phyloP scores from a whole-genome alignment of 2,797 vertebrate species.

The Pitangus sulphuratus region DNA sequence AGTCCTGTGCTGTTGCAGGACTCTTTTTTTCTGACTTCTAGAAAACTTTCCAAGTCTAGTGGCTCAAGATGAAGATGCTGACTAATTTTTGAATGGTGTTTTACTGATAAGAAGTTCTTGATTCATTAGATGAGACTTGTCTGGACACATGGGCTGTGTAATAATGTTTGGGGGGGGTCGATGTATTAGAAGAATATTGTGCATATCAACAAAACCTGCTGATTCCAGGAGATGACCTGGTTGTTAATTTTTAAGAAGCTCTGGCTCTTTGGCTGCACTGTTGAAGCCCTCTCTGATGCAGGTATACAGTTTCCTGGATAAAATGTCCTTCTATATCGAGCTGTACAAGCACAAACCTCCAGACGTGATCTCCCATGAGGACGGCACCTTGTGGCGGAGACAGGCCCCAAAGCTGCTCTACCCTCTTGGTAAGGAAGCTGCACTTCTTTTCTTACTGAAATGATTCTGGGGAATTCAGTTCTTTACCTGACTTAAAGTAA shows the following conservation, averaged over 20 bases:
- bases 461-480: background rate
- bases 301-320: conserved; percentile 97
- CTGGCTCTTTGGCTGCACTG: background rate
- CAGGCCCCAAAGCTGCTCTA: conserved; percentile 91
- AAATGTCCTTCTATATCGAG: conserved; percentile 97
- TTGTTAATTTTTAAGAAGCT: background rate
- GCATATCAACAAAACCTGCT: background rate
- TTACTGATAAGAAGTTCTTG: background rate
- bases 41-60: background rate
- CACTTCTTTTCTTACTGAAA: background rate
- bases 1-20: background rate
- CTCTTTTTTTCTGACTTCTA: background rate
- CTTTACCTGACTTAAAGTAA: background rate
- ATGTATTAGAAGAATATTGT: background rate
- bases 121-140: background rate
- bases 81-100: background rate
- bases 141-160: background rate
- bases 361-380: conserved; percentile 91
- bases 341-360: conserved; percentile 92
- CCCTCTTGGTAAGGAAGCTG: conserved; percentile 85
- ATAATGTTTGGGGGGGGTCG: background rate
- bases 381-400: conserved; percentile 93
- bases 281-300: conserved; percentile 58
- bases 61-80: background rate
- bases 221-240: background rate